phyloP scores from a whole-genome alignment of 2,113 vertebrate genomes.

The Malurus alboscapulatus region DNA sequence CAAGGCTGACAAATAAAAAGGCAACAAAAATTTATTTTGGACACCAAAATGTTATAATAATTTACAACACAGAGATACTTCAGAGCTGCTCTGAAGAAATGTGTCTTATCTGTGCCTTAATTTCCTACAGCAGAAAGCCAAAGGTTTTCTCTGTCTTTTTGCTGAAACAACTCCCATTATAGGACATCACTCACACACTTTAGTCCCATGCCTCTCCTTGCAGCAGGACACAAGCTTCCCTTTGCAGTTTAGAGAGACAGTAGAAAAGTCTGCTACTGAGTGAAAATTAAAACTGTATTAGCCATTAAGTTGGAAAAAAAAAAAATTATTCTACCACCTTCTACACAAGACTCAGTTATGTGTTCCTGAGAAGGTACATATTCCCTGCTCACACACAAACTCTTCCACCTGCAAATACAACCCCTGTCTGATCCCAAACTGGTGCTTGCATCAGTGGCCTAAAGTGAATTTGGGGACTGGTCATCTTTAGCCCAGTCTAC shows the following conservation, averaged over 20 bases:
- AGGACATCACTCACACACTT: background rate
- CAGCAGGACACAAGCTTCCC: background rate
- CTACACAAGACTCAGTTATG: background rate
- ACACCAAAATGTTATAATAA: background rate
- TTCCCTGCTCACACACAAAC: background rate
- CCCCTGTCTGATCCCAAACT: background rate
- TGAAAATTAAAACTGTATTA: background rate
- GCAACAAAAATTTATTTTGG: background rate
- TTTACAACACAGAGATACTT: background rate
- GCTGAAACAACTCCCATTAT: fast-evolving
- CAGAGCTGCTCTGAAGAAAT: background rate
- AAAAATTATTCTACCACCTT: background rate
- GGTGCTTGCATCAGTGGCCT: background rate
- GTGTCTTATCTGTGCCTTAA: background rate
- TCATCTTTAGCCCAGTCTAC: background rate
- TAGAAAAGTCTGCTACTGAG: background rate
- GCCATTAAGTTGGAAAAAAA: background rate
- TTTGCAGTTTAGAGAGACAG: background rate
- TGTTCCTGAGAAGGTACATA: background rate
- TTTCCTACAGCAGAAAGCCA: background rate
- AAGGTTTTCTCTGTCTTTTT: background rate
- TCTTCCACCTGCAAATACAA: background rate
- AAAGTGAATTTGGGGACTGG: background rate
- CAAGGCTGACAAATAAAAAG: background rate
- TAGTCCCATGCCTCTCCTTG: background rate